Conservation (phyloP, 2,113 vertebrate species). For the Equus przewalskii region DNA sequence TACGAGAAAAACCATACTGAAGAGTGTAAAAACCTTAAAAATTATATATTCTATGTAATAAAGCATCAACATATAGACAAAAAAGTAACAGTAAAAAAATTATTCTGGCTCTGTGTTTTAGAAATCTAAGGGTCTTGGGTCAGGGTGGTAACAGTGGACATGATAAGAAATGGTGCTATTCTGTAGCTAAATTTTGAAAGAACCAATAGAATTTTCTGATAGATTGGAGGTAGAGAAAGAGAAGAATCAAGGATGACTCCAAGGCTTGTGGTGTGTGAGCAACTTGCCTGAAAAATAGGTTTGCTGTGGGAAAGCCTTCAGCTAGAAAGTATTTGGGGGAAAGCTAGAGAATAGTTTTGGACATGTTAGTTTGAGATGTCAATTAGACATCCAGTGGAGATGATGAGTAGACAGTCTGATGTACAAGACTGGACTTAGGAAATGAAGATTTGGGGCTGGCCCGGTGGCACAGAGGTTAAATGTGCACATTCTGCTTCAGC, state of each 20-base stretch:
- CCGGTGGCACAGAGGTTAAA: too few species aligned
- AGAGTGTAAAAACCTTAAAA: not conserved
- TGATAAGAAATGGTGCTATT: conserved; percentile 28
- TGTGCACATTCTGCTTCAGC: too few species aligned
- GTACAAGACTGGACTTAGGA: not conserved
- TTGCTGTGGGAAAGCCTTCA: not conserved
- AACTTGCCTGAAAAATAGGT: not conserved
- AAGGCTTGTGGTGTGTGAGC: not conserved
- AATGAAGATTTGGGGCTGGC: not conserved
- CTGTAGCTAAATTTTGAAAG: conserved; percentile 6
- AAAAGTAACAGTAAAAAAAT: not conserved
- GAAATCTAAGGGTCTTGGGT: not conserved
- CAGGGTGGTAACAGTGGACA: not conserved
- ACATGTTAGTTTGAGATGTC: not conserved
- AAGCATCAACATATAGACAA: not conserved
- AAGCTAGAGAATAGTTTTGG: not conserved
- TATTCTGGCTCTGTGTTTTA: conserved; percentile 31
- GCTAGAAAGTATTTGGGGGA: not conserved
- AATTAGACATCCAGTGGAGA: not conserved
- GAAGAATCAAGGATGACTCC: not conserved
- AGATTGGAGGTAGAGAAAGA: not conserved
- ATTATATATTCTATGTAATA: not conserved
- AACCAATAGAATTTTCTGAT: conserved; percentile 2
- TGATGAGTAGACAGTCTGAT: conserved; percentile 29
- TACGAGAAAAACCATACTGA: conserved; percentile 29